phyloP scores from a whole-genome alignment of 1,140 invertebrate species.

The Sipha flava region DNA sequence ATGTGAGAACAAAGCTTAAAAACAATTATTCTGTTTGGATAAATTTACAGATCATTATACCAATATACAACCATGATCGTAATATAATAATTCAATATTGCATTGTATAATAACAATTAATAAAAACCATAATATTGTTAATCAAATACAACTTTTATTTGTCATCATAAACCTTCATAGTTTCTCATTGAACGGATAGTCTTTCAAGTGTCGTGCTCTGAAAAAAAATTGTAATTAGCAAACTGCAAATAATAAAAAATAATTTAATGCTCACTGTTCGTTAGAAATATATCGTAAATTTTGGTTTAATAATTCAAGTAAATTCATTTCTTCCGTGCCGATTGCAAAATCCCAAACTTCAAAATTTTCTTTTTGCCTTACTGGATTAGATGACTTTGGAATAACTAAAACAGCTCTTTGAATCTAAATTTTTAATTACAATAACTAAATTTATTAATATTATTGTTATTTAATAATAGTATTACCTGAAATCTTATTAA shows the following conservation, averaged over 20 bases:
- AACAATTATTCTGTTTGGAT: too few relatives aligned
- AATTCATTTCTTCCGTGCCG: conserved; percentile 47
- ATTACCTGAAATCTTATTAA: conserved; percentile 54
- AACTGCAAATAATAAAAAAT: not conserved
- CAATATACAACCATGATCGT: too few relatives aligned
- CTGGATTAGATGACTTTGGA: conserved; percentile 58
- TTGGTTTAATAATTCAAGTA: conserved; percentile 43
- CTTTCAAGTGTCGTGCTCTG: conserved; percentile 36
- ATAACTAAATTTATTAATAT: not conserved
- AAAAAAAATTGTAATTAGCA: not conserved
- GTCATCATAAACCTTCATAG: too few relatives aligned
- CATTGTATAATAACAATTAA: too few relatives aligned
- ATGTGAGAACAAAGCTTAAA: too few relatives aligned
- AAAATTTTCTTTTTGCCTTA: conserved; percentile 61
- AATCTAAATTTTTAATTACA: conserved; percentile 36
- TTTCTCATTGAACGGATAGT: conserved; percentile 40
- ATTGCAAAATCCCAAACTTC: conserved; percentile 63
- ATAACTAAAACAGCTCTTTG: conserved; percentile 51
- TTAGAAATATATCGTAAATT: conserved; percentile 40
- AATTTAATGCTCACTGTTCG: conserved; percentile 38
- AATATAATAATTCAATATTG: too few relatives aligned
- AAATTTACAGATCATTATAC: too few relatives aligned
- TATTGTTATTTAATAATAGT: not conserved
- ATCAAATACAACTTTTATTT: too few relatives aligned
- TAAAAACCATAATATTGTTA: too few relatives aligned